Evolutionary conservation across 2,113 vertebrate species (phyloP).

Genomic region (Cnemophilus loriae): DNA sequence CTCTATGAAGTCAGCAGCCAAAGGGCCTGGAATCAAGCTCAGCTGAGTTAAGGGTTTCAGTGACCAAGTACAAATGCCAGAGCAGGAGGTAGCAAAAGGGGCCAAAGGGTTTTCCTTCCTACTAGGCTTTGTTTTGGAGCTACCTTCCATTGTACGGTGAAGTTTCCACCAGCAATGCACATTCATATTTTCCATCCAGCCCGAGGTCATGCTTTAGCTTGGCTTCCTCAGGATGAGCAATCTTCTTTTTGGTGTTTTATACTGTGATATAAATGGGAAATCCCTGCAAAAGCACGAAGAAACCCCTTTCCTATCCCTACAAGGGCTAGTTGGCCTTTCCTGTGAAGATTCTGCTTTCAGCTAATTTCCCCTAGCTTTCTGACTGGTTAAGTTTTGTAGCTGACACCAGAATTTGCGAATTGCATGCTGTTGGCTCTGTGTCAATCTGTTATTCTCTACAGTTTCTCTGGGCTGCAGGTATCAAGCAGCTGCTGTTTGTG

Average conservation of each 20-base stretch:
- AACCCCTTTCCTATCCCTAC: background rate
- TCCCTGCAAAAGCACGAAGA: conserved; percentile 27
- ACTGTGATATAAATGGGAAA: conserved; percentile 40
- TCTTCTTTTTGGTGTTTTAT: conserved; percentile 53
- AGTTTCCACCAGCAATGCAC: conserved; percentile 24
- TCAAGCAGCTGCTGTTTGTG: background rate
- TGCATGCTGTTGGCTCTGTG: background rate
- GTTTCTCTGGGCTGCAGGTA: background rate
- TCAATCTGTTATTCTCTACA: background rate
- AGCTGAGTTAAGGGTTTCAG: background rate
- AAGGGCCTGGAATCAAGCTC: background rate
- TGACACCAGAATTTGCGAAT: background rate
- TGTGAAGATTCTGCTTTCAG: background rate
- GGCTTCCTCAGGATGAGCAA: conserved; percentile 40
- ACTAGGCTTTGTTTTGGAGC: conserved; percentile 20
- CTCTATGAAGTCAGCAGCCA: background rate
- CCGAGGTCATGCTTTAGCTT: conserved; percentile 49
- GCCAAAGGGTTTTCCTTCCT: background rate
- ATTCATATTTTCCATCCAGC: conserved; percentile 51
- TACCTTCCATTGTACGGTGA: conserved; percentile 20
- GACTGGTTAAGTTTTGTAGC: background rate
- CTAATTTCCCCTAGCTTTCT: background rate
- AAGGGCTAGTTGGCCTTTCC: background rate
- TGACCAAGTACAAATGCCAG: background rate
- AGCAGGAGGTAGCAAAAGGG: background rate